Conservation (phyloP, 23 tunicate species). For the Styela clava region DNA sequence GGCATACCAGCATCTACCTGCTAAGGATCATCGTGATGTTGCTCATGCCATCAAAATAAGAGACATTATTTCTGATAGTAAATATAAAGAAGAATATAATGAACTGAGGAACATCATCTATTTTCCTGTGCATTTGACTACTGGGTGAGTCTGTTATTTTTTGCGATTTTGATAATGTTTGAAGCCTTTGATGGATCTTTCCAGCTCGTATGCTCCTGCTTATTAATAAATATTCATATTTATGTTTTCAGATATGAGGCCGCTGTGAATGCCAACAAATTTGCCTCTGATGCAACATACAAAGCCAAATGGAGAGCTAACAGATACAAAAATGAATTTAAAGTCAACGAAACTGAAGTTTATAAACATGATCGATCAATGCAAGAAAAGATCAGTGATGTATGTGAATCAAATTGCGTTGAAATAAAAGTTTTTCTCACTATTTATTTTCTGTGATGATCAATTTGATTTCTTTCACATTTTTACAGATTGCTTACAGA, state of each 20-base stretch:
- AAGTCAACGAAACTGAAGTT: conserved; percentile 87
- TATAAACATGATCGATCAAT: conserved; percentile 67
- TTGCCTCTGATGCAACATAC: conserved; percentile 77
- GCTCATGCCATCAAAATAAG: conserved; percentile 72
- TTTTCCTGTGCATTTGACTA: conserved; percentile 88
- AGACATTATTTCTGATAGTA: conserved; percentile 73
- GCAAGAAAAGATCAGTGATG: conserved; percentile 76
- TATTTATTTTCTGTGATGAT: background rate
- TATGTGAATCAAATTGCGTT: conserved; percentile 44
- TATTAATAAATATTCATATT: background rate
- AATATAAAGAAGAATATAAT: conserved; percentile 97
- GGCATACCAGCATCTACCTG: conserved; percentile 71
- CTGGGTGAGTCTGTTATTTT: conserved; percentile 60
- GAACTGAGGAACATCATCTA: conserved; percentile 86
- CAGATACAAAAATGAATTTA: conserved; percentile 54
- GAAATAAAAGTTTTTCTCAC: background rate
- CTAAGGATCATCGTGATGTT: conserved; percentile 70
- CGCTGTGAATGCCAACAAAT: conserved; percentile 59
- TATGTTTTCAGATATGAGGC: conserved; percentile 60
- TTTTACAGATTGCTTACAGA: conserved; percentile 69
- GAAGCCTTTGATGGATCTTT: too few species aligned
- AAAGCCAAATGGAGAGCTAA: conserved; percentile 54
- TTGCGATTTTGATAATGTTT: too few species aligned
- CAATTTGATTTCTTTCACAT: background rate
- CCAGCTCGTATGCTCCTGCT: background rate